Conservation (phyloP, 2,113 vertebrate species). For the Lonchura striata region DNA sequence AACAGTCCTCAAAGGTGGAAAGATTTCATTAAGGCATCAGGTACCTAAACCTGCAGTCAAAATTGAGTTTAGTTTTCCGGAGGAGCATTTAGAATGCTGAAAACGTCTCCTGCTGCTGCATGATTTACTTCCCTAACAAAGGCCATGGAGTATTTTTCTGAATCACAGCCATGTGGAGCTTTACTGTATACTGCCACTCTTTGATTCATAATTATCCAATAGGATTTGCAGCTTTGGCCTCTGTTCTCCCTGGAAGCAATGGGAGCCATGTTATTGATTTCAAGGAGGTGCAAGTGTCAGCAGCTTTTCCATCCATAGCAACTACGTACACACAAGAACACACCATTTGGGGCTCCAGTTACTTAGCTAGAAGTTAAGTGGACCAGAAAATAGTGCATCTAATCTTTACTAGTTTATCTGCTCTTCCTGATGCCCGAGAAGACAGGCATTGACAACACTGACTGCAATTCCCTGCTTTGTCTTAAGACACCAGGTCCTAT, state of each 20-base stretch:
- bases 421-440: background rate
- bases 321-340: background rate
- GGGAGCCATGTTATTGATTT: background rate
- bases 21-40: background rate
- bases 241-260: background rate
- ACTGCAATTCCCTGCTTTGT: background rate
- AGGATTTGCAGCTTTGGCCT: slow-evolving; percentile 1
- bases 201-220: background rate
- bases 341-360: background rate
- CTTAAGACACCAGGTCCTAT: background rate
- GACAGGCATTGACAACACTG: background rate
- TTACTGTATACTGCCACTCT: background rate
- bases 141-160: background rate
- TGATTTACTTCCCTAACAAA: background rate
- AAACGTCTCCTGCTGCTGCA: background rate
- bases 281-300: background rate
- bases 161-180: background rate
- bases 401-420: background rate
- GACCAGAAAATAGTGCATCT: background rate
- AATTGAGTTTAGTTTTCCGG: background rate
- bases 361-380: background rate
- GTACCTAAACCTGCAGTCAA: background rate
- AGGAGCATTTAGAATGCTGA: background rate
- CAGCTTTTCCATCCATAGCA: background rate
- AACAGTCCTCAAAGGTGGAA: background rate